A percentile compares a stretch with the other conserved stretches of the same genome.
phyloP scores from a whole-genome alignment of 2,888 invertebrate species.

The Disparrhopalites patrizii region DNA sequence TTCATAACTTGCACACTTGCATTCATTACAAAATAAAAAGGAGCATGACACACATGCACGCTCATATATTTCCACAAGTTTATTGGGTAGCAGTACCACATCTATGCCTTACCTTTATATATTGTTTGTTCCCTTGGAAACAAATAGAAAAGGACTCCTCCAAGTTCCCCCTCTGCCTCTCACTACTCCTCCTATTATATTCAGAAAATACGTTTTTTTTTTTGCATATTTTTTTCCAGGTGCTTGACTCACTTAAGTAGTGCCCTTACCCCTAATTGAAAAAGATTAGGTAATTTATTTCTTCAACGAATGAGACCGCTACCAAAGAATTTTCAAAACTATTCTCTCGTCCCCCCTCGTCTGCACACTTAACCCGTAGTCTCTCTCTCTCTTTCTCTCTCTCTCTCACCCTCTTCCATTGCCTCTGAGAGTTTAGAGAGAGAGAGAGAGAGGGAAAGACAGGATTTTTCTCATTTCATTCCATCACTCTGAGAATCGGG shows the following conservation, averaged over 20 bases:
- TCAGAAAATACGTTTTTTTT: no score
- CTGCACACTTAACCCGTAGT: background rate
- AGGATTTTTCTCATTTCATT: no score
- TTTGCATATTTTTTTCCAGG: constrained; percentile 2
- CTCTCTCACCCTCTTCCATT: no score
- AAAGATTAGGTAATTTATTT: constrained; percentile 39
- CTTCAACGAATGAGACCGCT: background rate
- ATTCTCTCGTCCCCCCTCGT: background rate
- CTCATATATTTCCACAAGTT: background rate
- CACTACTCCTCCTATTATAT: background rate
- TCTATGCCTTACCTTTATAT: background rate
- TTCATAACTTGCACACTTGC: no score
- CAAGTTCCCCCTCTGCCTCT: background rate
- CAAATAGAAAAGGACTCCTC: no score
- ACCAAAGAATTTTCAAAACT: background rate
- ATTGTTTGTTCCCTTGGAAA: no score
- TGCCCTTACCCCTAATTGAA: constrained; percentile 34
- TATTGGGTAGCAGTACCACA: background rate
- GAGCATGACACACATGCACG: background rate
- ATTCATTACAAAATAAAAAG: no score
- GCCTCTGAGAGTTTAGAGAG: no score
- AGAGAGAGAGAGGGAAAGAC: no score
- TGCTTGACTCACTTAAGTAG: background rate
- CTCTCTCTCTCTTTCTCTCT: no score
- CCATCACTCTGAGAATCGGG: no score